Evolutionary conservation across 2,888 invertebrate genomes (phyloP).

Genomic region (Apotomis turbidana): DNA sequence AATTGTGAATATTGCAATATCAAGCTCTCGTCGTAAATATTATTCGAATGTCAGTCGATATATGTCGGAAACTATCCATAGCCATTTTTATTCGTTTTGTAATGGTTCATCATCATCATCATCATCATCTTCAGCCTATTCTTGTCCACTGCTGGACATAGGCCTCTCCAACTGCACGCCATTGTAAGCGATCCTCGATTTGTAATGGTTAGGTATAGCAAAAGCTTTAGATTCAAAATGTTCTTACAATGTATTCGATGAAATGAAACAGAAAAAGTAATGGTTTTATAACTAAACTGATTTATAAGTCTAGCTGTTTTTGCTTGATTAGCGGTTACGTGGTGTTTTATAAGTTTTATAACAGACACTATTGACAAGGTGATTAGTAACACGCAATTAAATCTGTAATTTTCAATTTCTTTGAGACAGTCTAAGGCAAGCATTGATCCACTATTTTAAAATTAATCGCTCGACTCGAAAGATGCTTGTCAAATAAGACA

Average conservation of each 20-base stretch:
- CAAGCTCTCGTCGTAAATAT: too few relatives aligned
- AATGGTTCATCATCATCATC: too few relatives aligned
- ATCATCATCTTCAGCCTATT: too few relatives aligned
- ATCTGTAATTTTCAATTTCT: background rate
- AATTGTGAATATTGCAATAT: too few relatives aligned
- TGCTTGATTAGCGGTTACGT: background rate
- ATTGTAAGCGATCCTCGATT: too few relatives aligned
- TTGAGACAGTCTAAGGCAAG: background rate
- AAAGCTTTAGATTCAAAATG: background rate
- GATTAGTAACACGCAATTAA: background rate
- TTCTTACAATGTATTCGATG: background rate
- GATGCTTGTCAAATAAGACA: constrained; percentile 18
- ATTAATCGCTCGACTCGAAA: background rate
- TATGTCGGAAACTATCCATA: background rate
- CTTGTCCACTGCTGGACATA: too few relatives aligned
- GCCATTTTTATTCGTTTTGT: background rate
- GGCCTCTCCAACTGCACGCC: too few relatives aligned
- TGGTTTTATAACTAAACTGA: constrained; percentile 1
- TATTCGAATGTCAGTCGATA: too few relatives aligned
- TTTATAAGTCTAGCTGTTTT: background rate
- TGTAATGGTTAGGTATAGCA: background rate
- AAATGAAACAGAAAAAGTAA: constrained; percentile 6
- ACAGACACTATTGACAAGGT: background rate
- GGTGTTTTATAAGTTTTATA: background rate
- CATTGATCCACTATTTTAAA: background rate